Evolutionary conservation across 2,888 invertebrate genomes (phyloP), one percentile per base, ranked within the genome.

Genomic region (Calameuta filiformis): DNA sequence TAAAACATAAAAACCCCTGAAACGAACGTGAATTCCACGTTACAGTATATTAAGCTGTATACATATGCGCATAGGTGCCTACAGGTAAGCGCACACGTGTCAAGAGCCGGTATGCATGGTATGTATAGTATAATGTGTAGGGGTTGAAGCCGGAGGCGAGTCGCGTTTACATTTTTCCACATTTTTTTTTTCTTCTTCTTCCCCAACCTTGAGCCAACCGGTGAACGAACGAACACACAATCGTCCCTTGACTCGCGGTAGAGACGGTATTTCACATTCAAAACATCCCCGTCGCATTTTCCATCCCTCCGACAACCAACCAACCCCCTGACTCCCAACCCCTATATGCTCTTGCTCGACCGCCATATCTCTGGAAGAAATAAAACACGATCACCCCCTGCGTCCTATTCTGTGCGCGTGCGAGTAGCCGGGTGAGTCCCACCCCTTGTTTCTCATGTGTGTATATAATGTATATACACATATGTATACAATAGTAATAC

Each of bases 81-180:
- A 56, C 71, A 31, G 71, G 71, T 71, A 31, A 34, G 31, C 71
- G 33, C 74, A 35, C 74, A 35, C 74, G 35, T 30, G 35, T 15
- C 15, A 71, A 31, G 71, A 71, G 34, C 30, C 33, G 15, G 15
- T 34, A 75, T 77, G 35, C 76, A 76, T 76, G 31, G 33, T 35
- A 23, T 15, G 35, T 73, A 0, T 15, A 35, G 4, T 31, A 31
- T 31, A 33, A 33, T 3, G 33, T 33, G 33, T 33, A 33, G 35
- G 73, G 79, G 82, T 81, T 81, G 75, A 79, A 83, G 83, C 88
- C 87, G 80, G 84, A 85, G 89, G 89, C 89, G 85, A 87, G 86
- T 85, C 86, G 86, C 86, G 85, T 89, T 89, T 87, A 82, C 87
- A 87, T 89, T 89, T 89, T 87, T 87, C 83, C 84, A 80, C 86